Conservation (phyloP, 1,140 invertebrate species). For the Plutomurus gul region DNA sequence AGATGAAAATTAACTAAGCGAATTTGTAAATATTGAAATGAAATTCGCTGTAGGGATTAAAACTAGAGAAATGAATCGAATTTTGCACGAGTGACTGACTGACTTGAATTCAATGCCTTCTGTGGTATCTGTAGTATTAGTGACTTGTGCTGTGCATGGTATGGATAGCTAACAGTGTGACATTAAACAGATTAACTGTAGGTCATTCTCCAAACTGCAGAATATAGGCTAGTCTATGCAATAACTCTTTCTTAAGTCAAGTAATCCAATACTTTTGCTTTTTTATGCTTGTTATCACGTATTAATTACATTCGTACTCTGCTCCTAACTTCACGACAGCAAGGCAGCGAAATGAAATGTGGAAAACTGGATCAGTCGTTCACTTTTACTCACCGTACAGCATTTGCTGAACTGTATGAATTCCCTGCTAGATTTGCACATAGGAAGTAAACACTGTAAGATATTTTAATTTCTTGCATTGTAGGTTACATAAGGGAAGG, state of each 20-base stretch:
- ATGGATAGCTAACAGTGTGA: too few relatives aligned
- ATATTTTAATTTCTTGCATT: too few relatives aligned
- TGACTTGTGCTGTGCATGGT: too few relatives aligned
- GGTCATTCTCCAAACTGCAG: too few relatives aligned
- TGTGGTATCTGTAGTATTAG: too few relatives aligned
- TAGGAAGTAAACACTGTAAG: too few relatives aligned
- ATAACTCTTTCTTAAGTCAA: conserved; percentile 15
- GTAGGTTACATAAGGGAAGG: too few relatives aligned
- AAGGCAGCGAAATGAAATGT: conserved; percentile 1
- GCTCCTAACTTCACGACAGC: background rate
- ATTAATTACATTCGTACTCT: conserved; percentile 11
- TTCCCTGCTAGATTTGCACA: too few relatives aligned
- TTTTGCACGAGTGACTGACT: too few relatives aligned
- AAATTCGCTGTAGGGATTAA: background rate
- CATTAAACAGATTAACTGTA: too few relatives aligned
- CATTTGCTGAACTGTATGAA: too few relatives aligned
- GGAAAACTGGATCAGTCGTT: background rate
- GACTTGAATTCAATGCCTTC: too few relatives aligned
- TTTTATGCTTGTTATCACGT: conserved; percentile 22
- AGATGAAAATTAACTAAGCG: background rate
- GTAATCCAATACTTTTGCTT: conserved; percentile 14
- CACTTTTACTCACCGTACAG: background rate
- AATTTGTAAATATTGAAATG: conserved; percentile 17
- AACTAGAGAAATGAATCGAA: conserved; percentile 13
- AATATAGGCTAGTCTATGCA: conserved; percentile 5